Evolutionary conservation across 30 jellyfish, hydroid and myxozoan genomes (phyloP).

Genomic region (Chrysaora quinquecirrha): DNA sequence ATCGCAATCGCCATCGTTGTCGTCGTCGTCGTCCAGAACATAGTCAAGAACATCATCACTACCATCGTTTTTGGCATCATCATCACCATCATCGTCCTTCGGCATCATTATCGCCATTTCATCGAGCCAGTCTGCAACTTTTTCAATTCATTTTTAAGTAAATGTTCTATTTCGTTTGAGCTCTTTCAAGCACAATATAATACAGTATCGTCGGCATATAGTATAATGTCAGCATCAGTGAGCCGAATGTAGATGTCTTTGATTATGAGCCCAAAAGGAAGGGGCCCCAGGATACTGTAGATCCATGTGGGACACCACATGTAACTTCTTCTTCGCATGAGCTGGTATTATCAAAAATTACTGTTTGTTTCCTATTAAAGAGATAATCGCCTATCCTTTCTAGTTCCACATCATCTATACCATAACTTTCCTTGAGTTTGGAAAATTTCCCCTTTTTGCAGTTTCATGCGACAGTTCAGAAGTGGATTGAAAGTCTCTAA

Average conservation of each 20-base stretch:
- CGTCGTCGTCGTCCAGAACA: no score
- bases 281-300: slow-evolving; percentile 39
- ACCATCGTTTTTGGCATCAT: no score
- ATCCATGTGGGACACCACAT: slow-evolving; percentile 43
- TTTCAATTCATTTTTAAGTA: slow-evolving; percentile 46
- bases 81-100: no score
- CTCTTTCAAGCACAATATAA: slow-evolving; percentile 44
- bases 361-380: slow-evolving; percentile 37
- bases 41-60: no score
- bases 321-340: slow-evolving; percentile 25
- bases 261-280: slow-evolving; percentile 37
- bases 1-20: no score
- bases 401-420: slow-evolving; percentile 34
- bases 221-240: slow-evolving; percentile 55
- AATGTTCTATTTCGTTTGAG: slow-evolving; percentile 42
- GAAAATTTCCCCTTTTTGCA: no score
- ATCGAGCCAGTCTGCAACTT: slow-evolving; percentile 46
- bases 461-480: no score
- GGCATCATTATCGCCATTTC: no score
- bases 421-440: no score
- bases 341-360: slow-evolving; percentile 32
- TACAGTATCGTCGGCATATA: slow-evolving; percentile 45
- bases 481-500: no score
- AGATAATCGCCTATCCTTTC: slow-evolving; percentile 50
- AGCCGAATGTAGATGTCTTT: slow-evolving; percentile 31